Evolutionary conservation across 2,113 vertebrate genomes (phyloP).

Genomic region (Aphyosemion australe): DNA sequence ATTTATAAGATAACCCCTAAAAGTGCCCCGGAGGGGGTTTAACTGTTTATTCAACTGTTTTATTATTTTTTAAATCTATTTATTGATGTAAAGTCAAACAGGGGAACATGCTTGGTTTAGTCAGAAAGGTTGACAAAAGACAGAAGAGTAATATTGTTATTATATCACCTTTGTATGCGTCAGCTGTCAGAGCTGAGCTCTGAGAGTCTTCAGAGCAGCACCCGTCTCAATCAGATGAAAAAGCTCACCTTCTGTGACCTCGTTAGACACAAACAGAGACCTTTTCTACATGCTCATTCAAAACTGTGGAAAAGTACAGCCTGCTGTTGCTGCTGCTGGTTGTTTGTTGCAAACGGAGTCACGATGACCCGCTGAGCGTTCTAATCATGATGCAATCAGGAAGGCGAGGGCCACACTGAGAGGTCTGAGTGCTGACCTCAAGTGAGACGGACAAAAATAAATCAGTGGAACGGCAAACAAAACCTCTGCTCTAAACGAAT

Average conservation of each 20-base stretch:
- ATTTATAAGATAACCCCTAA: no score
- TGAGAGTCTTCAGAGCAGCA: slow-evolving; percentile 21
- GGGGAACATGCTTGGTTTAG: no score
- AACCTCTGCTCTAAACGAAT: no score
- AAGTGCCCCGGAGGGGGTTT: no score
- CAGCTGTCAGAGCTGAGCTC: neutral
- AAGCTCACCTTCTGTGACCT: slow-evolving; percentile 21
- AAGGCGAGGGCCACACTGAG: slow-evolving; percentile 1
- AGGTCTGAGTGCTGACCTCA: slow-evolving; percentile 15
- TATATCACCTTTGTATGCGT: neutral
- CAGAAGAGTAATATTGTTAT: neutral
- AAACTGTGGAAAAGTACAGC: slow-evolving; percentile 66
- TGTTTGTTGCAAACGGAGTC: slow-evolving; percentile 45
- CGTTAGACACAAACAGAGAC: neutral
- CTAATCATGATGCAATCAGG: slow-evolving; percentile 57
- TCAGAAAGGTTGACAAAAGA: no score
- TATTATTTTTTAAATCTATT: no score
- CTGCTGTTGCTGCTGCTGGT: slow-evolving; percentile 29
- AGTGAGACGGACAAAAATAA: slow-evolving; percentile 7
- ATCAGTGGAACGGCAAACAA: neutral
- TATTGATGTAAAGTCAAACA: no score
- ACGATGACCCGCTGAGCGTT: slow-evolving; percentile 47
- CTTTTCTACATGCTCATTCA: slow-evolving; percentile 34
- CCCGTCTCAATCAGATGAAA: slow-evolving; percentile 18
- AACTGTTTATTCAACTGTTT: no score